These are phyloP conservation scores for Phaedon cochleariae DNA, from an alignment of 2,888 invertebrate genomes.

Conservation along the genomic window DNA sequence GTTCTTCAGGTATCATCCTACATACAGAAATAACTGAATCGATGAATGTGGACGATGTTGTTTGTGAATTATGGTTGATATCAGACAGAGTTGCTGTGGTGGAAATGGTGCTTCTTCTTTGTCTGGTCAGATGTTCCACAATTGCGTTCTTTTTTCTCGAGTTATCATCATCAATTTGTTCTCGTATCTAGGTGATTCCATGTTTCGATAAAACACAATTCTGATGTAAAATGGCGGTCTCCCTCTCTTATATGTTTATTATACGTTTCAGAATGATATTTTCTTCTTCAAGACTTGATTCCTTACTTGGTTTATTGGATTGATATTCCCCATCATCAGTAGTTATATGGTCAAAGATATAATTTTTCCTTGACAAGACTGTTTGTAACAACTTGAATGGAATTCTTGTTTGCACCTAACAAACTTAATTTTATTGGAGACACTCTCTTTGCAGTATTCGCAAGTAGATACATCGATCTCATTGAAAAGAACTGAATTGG, in stretches of 20 bases:
- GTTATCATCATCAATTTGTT: background rate
- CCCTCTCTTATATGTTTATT: background rate
- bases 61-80: background rate
- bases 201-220: background rate
- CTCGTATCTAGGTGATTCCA: background rate
- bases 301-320: background rate
- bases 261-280: background rate
- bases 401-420: no score
- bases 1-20: background rate
- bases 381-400: no score
- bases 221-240: background rate
- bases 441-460: no score
- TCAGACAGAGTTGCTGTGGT: constrained; percentile 1
- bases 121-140: background rate
- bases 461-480: no score
- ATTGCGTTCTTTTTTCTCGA: background rate
- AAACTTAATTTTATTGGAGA: no score
- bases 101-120: background rate
- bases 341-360: no score
- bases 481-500: no score
- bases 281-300: constrained; percentile 8
- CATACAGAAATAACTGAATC: background rate
- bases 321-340: no score
- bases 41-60: background rate
- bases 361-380: no score